These are phyloP conservation scores for Drosophila parthenogenetica DNA, from an alignment of 2,888 invertebrate species.

Conservation along the genomic window DNA sequence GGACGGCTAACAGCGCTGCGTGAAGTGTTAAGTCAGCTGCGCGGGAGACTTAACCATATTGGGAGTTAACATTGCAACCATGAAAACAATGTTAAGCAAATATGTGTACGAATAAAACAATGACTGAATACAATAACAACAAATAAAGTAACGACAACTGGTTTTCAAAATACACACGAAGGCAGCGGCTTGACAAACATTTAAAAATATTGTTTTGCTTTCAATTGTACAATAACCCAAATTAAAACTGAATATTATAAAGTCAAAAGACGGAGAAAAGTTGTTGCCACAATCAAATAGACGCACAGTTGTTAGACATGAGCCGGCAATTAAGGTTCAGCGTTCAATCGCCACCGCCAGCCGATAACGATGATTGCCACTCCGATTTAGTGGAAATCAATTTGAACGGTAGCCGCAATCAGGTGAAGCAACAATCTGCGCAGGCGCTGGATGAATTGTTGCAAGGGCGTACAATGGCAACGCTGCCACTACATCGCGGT, in stretches of 20 bases:
- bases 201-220: conserved; percentile 48
- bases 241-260: conserved; percentile 62
- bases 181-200: conserved; percentile 46
- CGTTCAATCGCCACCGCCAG: conserved; percentile 38
- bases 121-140: conserved; percentile 23
- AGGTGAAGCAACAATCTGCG: conserved; percentile 53
- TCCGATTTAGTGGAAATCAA: conserved; percentile 78
- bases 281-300: conserved; percentile 14
- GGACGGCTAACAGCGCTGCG: neutral
- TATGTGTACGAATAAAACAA: conserved; percentile 28
- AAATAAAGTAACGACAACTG: conserved; percentile 58
- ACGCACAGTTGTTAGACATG: conserved; percentile 47
- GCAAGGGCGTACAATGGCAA: conserved; percentile 18
- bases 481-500: conserved; percentile 58
- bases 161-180: conserved; percentile 53
- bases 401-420: conserved; percentile 47
- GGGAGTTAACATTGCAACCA: conserved; percentile 42
- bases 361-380: conserved; percentile 27
- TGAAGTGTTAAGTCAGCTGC: neutral
- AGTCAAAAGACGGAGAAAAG: conserved; percentile 13
- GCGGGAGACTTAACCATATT: neutral
- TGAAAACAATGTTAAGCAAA: conserved; percentile 74
- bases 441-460: conserved; percentile 60
- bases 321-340: conserved; percentile 69
- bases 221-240: conserved; percentile 68